phyloP scores from a whole-genome alignment of 2,888 invertebrate species.

The Acrobasis consociella region DNA sequence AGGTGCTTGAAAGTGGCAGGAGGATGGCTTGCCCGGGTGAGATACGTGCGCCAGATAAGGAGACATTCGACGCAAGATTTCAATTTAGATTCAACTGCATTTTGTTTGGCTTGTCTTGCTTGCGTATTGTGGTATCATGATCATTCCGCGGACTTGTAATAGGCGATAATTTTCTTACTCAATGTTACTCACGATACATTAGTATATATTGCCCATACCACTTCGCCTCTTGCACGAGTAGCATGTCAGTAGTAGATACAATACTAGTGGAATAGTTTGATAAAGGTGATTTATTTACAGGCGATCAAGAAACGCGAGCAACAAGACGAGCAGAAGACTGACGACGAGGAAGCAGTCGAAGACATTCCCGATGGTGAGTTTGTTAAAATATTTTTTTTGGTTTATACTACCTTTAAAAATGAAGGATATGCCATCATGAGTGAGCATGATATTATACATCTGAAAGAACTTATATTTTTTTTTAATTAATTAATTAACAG shows the following conservation, averaged over 20 bases:
- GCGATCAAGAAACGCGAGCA: conserved; percentile 77
- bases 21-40: conserved; percentile 81
- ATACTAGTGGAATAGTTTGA: conserved; percentile 32
- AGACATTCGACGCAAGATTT: conserved; percentile 69
- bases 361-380: conserved; percentile 69
- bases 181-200: conserved; percentile 42
- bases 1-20: conserved; percentile 79
- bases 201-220: conserved; percentile 37
- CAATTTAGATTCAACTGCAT: conserved; percentile 71
- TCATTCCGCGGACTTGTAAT: conserved; percentile 52
- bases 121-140: conserved; percentile 59
- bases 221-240: conserved; percentile 43
- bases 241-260: conserved; percentile 26
- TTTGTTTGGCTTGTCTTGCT: conserved; percentile 68
- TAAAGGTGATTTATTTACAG: conserved; percentile 56
- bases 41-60: conserved; percentile 67
- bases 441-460: no score
- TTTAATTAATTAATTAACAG: no score
- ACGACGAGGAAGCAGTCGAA: conserved; percentile 65
- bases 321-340: conserved; percentile 70
- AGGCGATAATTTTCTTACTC: conserved; percentile 49
- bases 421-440: no score
- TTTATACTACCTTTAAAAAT: not conserved
- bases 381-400: not conserved
- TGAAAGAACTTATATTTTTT: no score